Evolutionary conservation across 2,113 vertebrate genomes (phyloP), one percentile per base, ranked within the genome.

Genomic region (Brachyistius frenatus): DNA sequence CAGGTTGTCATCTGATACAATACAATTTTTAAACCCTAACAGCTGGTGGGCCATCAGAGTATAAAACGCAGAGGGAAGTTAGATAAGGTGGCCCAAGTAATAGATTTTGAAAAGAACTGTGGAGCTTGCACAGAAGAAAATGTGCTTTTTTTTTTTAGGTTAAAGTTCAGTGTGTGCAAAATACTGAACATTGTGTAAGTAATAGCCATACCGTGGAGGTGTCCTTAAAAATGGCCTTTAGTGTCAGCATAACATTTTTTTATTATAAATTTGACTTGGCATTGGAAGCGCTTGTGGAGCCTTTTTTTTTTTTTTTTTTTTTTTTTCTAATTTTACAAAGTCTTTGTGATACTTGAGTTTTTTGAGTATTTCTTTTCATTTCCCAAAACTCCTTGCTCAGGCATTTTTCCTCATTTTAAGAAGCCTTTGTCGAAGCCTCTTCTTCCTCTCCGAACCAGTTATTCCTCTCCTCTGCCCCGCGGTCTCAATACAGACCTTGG

Each of bases 401-500:
- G 56, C 41, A n/a, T 78, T 78, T 23, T 81, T 65, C 9, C 13
- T 76, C 7, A 55, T 70, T 77, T 70, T 2, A n/a, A 67, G 36
- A 63, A 69, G n/a, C 61, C 41, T 35, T 78, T 66, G 72, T 61
- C 69, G 63, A 39, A 83, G 54, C 49, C 8, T 49, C 54, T 37
- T 60, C 60, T 41, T 58, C 53, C 36, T 61, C 49, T 68, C 52
- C 73, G 58, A 31, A 69, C 10, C 64, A 0, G 64, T 74, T 73
- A 57, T 55, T 76, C 66, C 46, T 65, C 44, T 56, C 14, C 1
- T 5, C 70, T 53, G 61, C 73, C 65, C 69, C 33, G 77, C 8
- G 0, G 76, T 63, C 61, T 73, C 73, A 54, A 50, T 37, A 13
- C 49, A 66, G 67, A 81, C 74, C 63, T 81, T 86, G 84, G 78